Conservation (phyloP, 2,113 vertebrate genomes). For the Nyctibius bracteatus region DNA sequence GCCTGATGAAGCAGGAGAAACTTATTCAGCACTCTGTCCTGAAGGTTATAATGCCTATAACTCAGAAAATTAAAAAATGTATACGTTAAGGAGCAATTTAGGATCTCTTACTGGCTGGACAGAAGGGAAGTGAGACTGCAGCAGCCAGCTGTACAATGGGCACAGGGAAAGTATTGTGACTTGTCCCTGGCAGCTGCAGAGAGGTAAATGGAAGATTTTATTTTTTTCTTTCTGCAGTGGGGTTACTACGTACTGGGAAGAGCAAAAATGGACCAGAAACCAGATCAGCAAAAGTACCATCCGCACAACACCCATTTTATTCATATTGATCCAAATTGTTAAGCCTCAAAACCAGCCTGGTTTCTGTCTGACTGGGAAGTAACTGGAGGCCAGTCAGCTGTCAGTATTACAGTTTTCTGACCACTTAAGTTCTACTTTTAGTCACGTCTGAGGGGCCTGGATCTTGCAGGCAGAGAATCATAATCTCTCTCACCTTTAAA, state of each 20-base stretch:
- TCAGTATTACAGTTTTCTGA: background rate
- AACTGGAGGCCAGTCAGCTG: background rate
- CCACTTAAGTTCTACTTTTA: background rate
- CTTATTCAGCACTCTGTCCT: background rate
- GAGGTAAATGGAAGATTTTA: background rate
- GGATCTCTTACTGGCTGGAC: background rate
- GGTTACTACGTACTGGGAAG: background rate
- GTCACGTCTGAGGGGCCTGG: accelerated
- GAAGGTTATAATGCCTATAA: background rate
- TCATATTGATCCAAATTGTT: background rate
- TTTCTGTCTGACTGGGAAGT: background rate
- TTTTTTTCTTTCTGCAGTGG: background rate
- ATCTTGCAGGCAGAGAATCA: background rate
- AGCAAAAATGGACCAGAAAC: background rate
- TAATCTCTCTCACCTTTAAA: background rate
- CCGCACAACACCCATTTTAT: background rate
- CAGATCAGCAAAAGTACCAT: background rate
- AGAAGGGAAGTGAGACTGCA: background rate
- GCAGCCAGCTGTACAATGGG: background rate
- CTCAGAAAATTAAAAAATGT: background rate
- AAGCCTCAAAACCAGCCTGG: background rate
- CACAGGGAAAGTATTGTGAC: background rate
- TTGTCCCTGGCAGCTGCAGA: background rate
- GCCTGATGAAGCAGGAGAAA: background rate
- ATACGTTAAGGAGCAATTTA: background rate